Percentiles rank a stretch among this genome's conserved stretches.
Conservation (phyloP, 2,797 vertebrate species). For the Anisognathus igniventris region DNA sequence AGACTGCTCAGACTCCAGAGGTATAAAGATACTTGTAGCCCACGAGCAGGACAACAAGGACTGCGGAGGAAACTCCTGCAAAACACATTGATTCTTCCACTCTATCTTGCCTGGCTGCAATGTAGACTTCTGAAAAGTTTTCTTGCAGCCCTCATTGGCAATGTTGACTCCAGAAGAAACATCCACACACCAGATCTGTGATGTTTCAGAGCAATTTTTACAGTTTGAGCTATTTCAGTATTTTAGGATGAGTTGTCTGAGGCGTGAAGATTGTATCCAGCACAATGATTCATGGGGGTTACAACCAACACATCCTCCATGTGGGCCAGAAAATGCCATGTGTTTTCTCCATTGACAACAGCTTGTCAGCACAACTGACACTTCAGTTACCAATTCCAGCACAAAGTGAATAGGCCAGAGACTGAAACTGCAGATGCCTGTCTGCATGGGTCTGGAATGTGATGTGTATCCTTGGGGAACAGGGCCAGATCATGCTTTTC, state of each 20-base stretch:
- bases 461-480: neutral
- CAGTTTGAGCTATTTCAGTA: neutral
- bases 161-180: neutral
- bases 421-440: neutral
- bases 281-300: slow-evolving; percentile 1
- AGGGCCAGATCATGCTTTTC: neutral
- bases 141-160: neutral
- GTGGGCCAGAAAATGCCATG: neutral
- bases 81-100: neutral
- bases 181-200: neutral
- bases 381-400: neutral
- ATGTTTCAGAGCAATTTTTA: neutral
- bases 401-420: neutral
- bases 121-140: neutral
- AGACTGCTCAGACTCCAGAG: neutral
- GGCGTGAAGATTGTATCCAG: neutral
- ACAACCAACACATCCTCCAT: neutral
- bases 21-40: neutral
- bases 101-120: neutral
- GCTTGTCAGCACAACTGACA: neutral
- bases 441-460: neutral
- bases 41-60: neutral
- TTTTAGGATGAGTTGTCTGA: neutral
- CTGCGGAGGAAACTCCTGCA: neutral
- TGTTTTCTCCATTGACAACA: slow-evolving; percentile 33